Base-by-base conservation (phyloP, 1,140 invertebrate genomes). In the Popillia japonica region DNA sequence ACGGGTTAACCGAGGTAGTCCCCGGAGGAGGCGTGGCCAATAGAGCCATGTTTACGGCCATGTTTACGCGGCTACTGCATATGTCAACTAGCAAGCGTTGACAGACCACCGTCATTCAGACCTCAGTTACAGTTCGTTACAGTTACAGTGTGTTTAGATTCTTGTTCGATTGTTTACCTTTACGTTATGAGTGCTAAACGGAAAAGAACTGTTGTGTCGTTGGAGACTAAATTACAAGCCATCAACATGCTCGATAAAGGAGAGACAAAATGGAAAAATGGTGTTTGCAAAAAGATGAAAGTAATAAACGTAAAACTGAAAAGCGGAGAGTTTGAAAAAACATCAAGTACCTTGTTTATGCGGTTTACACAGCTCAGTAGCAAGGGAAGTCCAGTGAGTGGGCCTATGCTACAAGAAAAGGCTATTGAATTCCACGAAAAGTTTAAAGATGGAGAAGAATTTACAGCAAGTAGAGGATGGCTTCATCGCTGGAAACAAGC, bases 381-480 rank as follows among this genome's bases (percentile, higher is more conserved):
- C n/a, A 75, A 75, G 42, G 73, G 73, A 42, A 42, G 40, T 40
- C 73, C 73, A 42, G n/a, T 75, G 11, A 42, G 34, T n/a, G 73
- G 73, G 40, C 40, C 34, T 4, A 42, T 75, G 40, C 42, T 75
- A 75, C 73, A 75, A 75, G 34, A 75, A 42, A 75, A 75, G 73
- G 73, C 73, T 42, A 42, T 75, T 75, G 40, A n/a, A n/a, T n/a
- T n/a, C n/a, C n/a, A n/a, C n/a, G n/a, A 44, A 40, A 75, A 75
- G 40, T 75, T 34, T 42, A 40, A 75, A 42, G 20, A 75, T 34
- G 73, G 34, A 75, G 73, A 75, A 20, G 3, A 77, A 23, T 78
- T 78, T 78, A 78, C 48, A n/a, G 79, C 77, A 7, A 80, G 74
- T 41, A 6, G n/a, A 64, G 61, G 77, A 27, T 78, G 59, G 74